Conservation (phyloP, 1,140 invertebrate genomes). For the Anoplophora glabripennis region DNA sequence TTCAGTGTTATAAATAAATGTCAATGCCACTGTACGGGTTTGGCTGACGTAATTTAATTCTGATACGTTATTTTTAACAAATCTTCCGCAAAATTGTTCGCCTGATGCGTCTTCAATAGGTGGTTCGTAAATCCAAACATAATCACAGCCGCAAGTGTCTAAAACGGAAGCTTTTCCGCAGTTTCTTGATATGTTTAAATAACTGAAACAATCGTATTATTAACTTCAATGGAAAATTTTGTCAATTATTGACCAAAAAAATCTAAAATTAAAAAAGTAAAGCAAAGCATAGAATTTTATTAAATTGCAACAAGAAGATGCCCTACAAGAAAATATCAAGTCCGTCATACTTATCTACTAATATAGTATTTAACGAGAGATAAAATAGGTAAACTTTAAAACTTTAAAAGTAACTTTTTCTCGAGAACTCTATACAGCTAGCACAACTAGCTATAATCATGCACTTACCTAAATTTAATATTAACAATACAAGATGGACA, state of each 20-base stretch:
- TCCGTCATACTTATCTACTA: too few relatives aligned
- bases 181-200: constrained; percentile 49
- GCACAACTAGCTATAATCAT: neutral
- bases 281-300: too few relatives aligned
- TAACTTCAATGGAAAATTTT: too few relatives aligned
- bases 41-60: constrained; percentile 58
- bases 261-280: too few relatives aligned
- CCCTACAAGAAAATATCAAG: too few relatives aligned
- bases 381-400: too few relatives aligned
- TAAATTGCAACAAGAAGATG: too few relatives aligned
- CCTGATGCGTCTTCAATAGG: constrained; percentile 63
- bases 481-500: constrained; percentile 69
- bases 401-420: too few relatives aligned
- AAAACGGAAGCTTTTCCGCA: constrained; percentile 43
- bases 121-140: constrained; percentile 67
- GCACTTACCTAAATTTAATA: constrained; percentile 55
- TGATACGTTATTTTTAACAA: constrained; percentile 44
- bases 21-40: constrained; percentile 60
- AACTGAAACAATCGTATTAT: constrained; percentile 36
- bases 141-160: constrained; percentile 58
- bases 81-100: constrained; percentile 61
- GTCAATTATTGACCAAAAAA: too few relatives aligned
- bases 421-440: constrained; percentile 10
- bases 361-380: too few relatives aligned
- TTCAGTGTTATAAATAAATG: constrained; percentile 60